Percentiles rank a stretch among this genome's conserved stretches.
phyloP scores from a whole-genome alignment of 1,140 invertebrate genomes.

The Macrotrachela quadricornifera region DNA sequence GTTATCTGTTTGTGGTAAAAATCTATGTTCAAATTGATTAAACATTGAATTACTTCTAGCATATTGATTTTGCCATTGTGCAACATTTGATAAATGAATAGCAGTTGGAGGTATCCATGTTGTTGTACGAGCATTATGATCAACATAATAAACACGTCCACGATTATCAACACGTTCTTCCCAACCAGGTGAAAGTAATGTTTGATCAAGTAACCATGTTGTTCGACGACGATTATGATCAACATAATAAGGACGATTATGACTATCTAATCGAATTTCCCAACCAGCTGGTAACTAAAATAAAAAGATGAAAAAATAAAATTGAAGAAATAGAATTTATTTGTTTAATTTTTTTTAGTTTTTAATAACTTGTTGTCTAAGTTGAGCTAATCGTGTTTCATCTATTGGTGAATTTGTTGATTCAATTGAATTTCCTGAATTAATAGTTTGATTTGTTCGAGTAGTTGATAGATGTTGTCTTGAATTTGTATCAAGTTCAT shows the following conservation, averaged over 20 bases:
- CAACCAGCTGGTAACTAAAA: slow-evolving; percentile 32
- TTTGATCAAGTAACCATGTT: slow-evolving; percentile 52
- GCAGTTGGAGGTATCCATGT: slow-evolving; percentile 72
- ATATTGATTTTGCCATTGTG: slow-evolving; percentile 2
- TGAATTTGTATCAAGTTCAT: too few relatives aligned
- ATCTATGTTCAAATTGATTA: slow-evolving; percentile 48
- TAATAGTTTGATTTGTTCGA: too few relatives aligned
- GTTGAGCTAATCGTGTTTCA: too few relatives aligned
- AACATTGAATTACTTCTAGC: slow-evolving; percentile 1
- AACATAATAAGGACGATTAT: slow-evolving; percentile 67
- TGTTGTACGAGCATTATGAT: slow-evolving; percentile 84
- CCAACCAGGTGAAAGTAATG: slow-evolving; percentile 36
- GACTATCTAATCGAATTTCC: slow-evolving; percentile 70
- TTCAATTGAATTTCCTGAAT: too few relatives aligned
- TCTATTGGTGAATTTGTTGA: too few relatives aligned
- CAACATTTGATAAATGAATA: slow-evolving; percentile 28
- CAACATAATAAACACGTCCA: slow-evolving; percentile 68
- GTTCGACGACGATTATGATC: slow-evolving; percentile 86
- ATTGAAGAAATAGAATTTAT: too few relatives aligned
- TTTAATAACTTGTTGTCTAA: too few relatives aligned
- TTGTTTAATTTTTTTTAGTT: too few relatives aligned
- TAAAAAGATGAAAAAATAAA: too few relatives aligned
- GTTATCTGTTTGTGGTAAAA: slow-evolving; percentile 45
- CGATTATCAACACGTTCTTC: slow-evolving; percentile 70
- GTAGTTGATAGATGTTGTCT: too few relatives aligned